Evolutionary conservation across 35 echinoderm and acorn worm genomes (phyloP).

Genomic region (Lytechinus pictus): DNA sequence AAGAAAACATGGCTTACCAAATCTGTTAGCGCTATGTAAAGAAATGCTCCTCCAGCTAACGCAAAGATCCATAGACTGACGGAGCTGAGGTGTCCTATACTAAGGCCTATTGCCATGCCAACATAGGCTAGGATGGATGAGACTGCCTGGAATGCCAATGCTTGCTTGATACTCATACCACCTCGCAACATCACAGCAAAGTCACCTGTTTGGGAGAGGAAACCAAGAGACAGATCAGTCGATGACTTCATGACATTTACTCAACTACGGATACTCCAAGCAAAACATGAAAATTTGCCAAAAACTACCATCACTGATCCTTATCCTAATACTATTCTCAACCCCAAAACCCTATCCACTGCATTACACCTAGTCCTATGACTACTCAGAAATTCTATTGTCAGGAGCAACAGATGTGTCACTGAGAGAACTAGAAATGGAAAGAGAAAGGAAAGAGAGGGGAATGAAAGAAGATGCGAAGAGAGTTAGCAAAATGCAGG

Average conservation of each 20-base stretch:
- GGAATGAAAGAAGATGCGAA: background rate
- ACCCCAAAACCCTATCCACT: too few species aligned
- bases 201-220: conserved; percentile 66
- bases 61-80: conserved; percentile 89
- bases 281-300: too few species aligned
- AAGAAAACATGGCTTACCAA: conserved; percentile 62
- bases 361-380: too few species aligned
- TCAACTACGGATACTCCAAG: too few species aligned
- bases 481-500: background rate
- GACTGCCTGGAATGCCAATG: conserved; percentile 67
- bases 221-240: background rate
- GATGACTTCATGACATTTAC: background rate
- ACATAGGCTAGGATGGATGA: conserved; percentile 88
- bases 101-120: conserved; percentile 81
- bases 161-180: conserved; percentile 93
- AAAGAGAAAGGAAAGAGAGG: background rate
- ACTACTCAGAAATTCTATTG: too few species aligned
- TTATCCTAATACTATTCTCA: too few species aligned
- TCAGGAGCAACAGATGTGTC: too few species aligned
- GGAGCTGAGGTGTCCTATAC: conserved; percentile 69
- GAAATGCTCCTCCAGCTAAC: conserved; percentile 87
- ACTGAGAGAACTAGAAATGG: background rate
- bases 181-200: conserved; percentile 93
- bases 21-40: conserved; percentile 87
- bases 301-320: too few species aligned